phyloP scores from a whole-genome alignment of 2,113 vertebrate genomes.

The Pipa parva region DNA sequence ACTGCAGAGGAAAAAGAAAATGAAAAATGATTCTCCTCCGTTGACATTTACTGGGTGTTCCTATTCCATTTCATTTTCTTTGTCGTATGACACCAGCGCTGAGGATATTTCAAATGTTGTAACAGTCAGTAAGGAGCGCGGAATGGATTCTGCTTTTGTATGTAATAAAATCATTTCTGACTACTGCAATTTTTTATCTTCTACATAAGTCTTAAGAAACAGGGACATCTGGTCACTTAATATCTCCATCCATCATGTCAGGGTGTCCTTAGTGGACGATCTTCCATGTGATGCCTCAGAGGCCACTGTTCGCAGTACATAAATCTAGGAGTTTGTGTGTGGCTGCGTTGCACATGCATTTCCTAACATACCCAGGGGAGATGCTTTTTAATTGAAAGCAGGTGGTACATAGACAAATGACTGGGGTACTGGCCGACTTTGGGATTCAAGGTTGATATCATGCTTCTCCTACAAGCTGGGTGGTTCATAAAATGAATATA shows the following conservation, averaged over 20 bases:
- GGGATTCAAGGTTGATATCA: conserved; percentile 22
- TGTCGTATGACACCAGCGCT: no score
- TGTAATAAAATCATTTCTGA: conserved; percentile 1
- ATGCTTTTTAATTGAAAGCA: conserved; percentile 13
- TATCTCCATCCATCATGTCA: conserved; percentile 18
- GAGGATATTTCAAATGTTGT: no score
- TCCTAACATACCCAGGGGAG: background rate
- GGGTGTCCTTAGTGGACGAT: conserved; percentile 11
- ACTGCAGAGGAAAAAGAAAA: no score
- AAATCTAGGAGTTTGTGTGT: conserved; percentile 16
- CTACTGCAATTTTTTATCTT: background rate
- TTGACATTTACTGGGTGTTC: no score
- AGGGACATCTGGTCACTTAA: conserved; percentile 32
- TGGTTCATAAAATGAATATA: background rate
- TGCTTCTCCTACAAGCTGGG: conserved; percentile 4
- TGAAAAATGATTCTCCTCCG: no score
- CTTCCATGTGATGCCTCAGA: conserved; percentile 21
- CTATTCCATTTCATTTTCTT: no score
- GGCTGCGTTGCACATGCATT: background rate
- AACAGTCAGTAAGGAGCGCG: no score
- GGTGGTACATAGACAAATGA: conserved; percentile 18
- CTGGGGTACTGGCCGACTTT: conserved; percentile 6
- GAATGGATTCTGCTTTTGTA: background rate
- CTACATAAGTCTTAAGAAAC: conserved; percentile 8
- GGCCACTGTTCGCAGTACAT: conserved; percentile 12